These are phyloP conservation scores for Ammodytes marinus DNA, from an alignment of 2,113 vertebrate species.

Conservation along the genomic window DNA sequence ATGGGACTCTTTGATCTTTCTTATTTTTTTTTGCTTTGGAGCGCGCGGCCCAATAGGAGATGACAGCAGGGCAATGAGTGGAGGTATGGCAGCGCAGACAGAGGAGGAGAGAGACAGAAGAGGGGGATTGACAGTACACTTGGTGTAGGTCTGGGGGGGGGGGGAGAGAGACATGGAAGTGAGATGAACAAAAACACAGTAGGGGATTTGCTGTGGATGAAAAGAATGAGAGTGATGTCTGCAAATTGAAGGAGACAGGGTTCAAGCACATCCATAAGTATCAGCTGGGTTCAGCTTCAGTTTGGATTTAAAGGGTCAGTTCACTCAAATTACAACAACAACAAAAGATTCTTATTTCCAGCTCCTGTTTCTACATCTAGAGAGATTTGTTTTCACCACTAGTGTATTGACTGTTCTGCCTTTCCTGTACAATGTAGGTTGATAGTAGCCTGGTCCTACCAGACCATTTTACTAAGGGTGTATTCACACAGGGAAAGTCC, in stretches of 20 bases:
- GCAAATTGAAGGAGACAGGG: slow-evolving; percentile 7
- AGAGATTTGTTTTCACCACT: no score
- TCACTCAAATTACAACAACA: neutral
- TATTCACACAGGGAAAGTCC: no score
- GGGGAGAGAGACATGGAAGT: neutral
- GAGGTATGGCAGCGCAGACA: slow-evolving; percentile 33
- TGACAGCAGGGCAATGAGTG: slow-evolving; percentile 57
- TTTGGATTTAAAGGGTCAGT: neutral
- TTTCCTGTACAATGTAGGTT: no score
- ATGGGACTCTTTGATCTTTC: slow-evolving; percentile 57
- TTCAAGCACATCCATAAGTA: no score
- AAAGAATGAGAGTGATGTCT: slow-evolving; percentile 22
- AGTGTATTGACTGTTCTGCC: no score
- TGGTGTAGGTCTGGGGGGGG: neutral
- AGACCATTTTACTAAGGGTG: no score
- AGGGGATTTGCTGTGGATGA: slow-evolving; percentile 8
- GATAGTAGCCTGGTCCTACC: no score
- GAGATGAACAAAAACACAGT: slow-evolving; percentile 46
- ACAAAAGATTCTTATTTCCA: no score
- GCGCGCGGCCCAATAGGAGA: slow-evolving; percentile 48
- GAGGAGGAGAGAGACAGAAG: slow-evolving; percentile 9
- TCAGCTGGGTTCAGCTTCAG: neutral
- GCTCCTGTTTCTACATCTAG: no score
- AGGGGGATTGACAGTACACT: slow-evolving; percentile 3
- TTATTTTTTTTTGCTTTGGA: slow-evolving; percentile 41